Evolutionary conservation across 1,140 invertebrate species (phyloP).

Genomic region (Leguminivora glycinivorella): DNA sequence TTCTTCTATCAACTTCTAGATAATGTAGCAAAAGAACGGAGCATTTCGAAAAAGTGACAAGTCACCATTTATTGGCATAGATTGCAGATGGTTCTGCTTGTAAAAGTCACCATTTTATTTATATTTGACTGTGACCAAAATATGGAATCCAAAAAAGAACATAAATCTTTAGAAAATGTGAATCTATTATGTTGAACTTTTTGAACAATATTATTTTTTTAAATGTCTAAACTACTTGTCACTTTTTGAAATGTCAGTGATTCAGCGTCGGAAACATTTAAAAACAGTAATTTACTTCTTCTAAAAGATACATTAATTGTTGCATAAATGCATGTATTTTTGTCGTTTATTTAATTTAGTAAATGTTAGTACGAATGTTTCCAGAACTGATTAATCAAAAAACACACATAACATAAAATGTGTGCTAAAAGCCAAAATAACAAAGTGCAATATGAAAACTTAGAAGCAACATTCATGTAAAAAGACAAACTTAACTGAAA

Average conservation of each 20-base stretch:
- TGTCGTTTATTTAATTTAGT: neutral
- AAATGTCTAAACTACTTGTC: conserved; percentile 1
- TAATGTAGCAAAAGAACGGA: conserved; percentile 46
- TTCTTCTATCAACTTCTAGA: conserved; percentile 44
- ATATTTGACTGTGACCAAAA: too few relatives aligned
- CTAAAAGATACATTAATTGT: neutral
- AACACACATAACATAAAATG: conserved; percentile 54
- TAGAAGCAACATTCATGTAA: conserved; percentile 35
- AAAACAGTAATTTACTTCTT: neutral
- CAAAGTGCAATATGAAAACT: conserved; percentile 41
- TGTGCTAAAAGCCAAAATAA: conserved; percentile 45
- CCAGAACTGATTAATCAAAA: neutral
- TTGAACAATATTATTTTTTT: too few relatives aligned
- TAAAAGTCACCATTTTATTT: too few relatives aligned
- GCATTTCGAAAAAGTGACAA: conserved; percentile 32
- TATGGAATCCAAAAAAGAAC: too few relatives aligned
- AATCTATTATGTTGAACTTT: too few relatives aligned
- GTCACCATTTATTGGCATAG: too few relatives aligned
- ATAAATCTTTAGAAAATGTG: too few relatives aligned
- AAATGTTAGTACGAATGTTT: neutral
- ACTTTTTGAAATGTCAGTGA: neutral
- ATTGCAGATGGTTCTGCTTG: too few relatives aligned
- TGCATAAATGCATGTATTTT: neutral
- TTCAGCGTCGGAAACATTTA: neutral
- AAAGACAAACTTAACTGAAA: neutral